Evolutionary conservation across 1,140 invertebrate species (phyloP).

Genomic region (Drosophila neocordata): DNA sequence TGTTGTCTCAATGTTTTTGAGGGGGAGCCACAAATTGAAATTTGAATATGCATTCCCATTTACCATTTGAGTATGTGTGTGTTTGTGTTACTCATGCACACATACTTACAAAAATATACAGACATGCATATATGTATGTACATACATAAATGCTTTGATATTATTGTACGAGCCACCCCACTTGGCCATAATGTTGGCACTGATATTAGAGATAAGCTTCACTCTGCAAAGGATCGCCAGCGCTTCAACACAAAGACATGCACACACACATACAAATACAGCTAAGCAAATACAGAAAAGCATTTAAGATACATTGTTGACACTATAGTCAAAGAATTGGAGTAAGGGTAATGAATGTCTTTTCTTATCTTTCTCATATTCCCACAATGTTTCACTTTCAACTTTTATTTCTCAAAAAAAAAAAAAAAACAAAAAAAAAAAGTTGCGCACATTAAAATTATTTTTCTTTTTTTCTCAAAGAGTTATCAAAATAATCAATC

Average conservation of each 20-base stretch:
- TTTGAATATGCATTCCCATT: slow-evolving; percentile 43
- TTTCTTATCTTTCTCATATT: not conserved
- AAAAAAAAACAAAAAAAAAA: too few species aligned
- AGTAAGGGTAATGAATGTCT: not conserved
- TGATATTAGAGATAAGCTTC: slow-evolving; percentile 46
- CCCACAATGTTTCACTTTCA: slow-evolving; percentile 1
- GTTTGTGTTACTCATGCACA: not conserved
- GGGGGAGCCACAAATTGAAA: slow-evolving; percentile 47
- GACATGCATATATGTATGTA: too few species aligned
- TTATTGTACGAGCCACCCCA: slow-evolving; percentile 11
- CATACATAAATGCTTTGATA: not conserved
- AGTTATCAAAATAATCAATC: slow-evolving; percentile 1
- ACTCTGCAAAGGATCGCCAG: slow-evolving; percentile 21
- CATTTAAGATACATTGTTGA: not conserved
- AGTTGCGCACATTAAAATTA: not conserved
- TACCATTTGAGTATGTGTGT: slow-evolving; percentile 17
- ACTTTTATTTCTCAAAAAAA: too few species aligned
- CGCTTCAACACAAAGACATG: not conserved
- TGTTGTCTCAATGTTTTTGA: slow-evolving; percentile 37
- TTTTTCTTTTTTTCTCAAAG: not conserved
- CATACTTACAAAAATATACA: not conserved
- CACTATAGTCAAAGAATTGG: not conserved
- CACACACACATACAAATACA: slow-evolving; percentile 33
- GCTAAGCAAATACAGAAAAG: slow-evolving; percentile 21
- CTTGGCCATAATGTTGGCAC: slow-evolving; percentile 52